These are phyloP conservation scores for Arremon aurantiirostris DNA, from an alignment of 2,797 vertebrate genomes.

Conservation along the genomic window DNA sequence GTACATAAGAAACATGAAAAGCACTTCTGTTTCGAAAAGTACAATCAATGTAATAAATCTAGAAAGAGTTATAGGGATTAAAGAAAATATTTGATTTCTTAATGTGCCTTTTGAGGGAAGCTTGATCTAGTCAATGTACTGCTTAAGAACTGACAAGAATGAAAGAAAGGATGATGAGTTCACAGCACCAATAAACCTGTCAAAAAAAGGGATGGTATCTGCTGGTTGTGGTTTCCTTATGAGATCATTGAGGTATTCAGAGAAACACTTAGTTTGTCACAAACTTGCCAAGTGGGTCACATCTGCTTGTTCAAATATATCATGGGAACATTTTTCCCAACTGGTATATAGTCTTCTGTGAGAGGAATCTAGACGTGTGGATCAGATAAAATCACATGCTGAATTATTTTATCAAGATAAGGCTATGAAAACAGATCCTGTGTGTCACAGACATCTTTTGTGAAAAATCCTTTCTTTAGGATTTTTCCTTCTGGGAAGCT, in stretches of 20 bases:
- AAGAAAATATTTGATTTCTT: not conserved
- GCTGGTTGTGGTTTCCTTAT: not conserved
- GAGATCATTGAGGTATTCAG: not conserved
- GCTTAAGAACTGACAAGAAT: not conserved
- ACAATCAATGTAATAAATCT: not conserved
- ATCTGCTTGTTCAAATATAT: not conserved
- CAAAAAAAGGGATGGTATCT: not conserved
- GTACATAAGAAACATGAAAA: not conserved
- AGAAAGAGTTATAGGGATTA: not conserved
- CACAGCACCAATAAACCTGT: not conserved
- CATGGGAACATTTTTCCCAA: not conserved
- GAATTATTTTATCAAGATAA: not conserved
- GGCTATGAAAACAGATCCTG: not conserved
- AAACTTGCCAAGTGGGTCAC: accelerated
- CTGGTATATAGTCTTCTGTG: not conserved
- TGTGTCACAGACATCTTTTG: no score
- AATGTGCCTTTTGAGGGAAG: not conserved
- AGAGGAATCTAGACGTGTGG: not conserved
- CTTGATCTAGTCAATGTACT: not conserved
- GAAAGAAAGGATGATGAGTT: not conserved
- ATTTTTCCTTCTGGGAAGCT: no score
- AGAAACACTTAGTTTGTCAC: not conserved
- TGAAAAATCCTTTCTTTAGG: no score
- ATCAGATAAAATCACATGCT: not conserved
- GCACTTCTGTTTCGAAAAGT: not conserved